Percentiles rank a stretch among this genome's conserved stretches.
phyloP scores from a whole-genome alignment of 2,797 vertebrate species.

The Aselliscus stoliczkanus region DNA sequence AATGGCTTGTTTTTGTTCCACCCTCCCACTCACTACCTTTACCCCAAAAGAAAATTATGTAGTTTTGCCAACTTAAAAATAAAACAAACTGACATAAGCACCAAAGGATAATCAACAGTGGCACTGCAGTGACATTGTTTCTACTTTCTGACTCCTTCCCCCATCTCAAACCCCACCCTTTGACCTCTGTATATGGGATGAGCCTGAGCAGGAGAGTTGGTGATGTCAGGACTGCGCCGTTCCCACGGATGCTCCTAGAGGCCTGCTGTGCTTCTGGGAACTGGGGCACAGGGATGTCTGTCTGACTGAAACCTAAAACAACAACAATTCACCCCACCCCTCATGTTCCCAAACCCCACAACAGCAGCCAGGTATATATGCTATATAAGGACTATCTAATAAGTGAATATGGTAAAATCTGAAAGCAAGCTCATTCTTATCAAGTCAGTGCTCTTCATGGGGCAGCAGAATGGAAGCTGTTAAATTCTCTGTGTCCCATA shows the following conservation, averaged over 20 bases:
- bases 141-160: conserved; percentile 72
- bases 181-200: conserved; percentile 75
- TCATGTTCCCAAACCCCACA: conserved; percentile 64
- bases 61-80: conserved; percentile 50
- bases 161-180: conserved; percentile 74
- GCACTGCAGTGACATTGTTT: conserved; percentile 33
- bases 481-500: neutral
- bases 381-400: conserved; percentile 50
- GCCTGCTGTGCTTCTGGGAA: conserved; percentile 77
- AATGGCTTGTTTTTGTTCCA: conserved; percentile 39
- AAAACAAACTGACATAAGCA: conserved; percentile 53
- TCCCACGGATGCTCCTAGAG: conserved; percentile 76
- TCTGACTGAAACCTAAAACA: conserved; percentile 79
- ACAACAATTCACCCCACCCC: conserved; percentile 76
- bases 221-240: conserved; percentile 74
- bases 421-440: conserved; percentile 46
- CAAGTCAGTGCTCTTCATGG: conserved; percentile 11
- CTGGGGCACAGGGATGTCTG: conserved; percentile 75
- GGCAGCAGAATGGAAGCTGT: neutral
- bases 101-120: conserved; percentile 43
- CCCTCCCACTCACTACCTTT: conserved; percentile 46
- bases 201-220: conserved; percentile 75
- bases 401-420: conserved; percentile 40
- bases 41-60: conserved; percentile 22
- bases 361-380: conserved; percentile 53